Evolutionary conservation across 2,113 vertebrate genomes (phyloP).

Genomic region (Xerus inauris): DNA sequence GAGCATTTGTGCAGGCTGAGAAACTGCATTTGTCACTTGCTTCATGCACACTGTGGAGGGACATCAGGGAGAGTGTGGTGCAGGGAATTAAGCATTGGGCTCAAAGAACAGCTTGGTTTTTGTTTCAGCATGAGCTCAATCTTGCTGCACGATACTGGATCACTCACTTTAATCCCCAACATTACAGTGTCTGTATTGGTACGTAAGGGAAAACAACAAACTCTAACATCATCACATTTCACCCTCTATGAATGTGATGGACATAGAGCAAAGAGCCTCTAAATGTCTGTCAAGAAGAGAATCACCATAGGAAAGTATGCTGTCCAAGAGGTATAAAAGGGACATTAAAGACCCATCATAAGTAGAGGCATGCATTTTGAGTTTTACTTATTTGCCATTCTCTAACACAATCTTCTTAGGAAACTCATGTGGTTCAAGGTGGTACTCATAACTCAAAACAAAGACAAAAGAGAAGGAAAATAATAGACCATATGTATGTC

Average conservation of each 20-base stretch:
- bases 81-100: accelerated
- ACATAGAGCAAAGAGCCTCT: not conserved
- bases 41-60: not conserved
- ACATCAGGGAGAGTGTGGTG: not conserved
- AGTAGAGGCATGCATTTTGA: not conserved
- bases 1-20: not conserved
- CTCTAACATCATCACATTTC: not conserved
- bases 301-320: not conserved
- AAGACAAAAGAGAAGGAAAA: not conserved
- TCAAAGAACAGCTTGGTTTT: not conserved
- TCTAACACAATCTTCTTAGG: not conserved
- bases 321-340: not conserved
- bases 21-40: constrained; percentile 6
- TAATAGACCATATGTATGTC: not conserved
- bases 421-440: not conserved
- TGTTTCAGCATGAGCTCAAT: not conserved
- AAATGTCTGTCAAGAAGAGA: not conserved
- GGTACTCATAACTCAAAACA: not conserved
- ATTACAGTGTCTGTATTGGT: not conserved
- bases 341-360: not conserved
- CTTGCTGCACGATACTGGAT: not conserved
- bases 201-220: not conserved
- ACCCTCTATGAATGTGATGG: not conserved
- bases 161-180: not conserved
- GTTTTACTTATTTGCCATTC: not conserved